Percentiles rank a stretch among this genome's conserved stretches.
Evolutionary conservation across 30 jellyfish, hydroid and myxozoan genomes (phyloP).

Genomic region (Sanderia malayensis): DNA sequence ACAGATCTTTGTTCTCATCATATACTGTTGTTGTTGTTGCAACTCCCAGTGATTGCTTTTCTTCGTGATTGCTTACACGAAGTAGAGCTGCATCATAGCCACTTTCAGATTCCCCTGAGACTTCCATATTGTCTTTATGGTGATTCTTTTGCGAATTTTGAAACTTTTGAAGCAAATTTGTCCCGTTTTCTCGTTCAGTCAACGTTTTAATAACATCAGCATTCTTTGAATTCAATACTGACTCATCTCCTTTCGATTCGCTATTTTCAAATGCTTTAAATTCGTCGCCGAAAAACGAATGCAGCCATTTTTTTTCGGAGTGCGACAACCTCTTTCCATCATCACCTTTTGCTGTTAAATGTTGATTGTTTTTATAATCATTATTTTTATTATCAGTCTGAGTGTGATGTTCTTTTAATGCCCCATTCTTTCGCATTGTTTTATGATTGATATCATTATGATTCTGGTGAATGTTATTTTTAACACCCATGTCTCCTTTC

Average conservation of each 20-base stretch:
- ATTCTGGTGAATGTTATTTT: not conserved
- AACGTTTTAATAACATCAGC: conserved; percentile 25
- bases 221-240: conserved; percentile 1
- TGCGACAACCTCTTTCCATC: conserved; percentile 11
- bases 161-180: conserved; percentile 19
- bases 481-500: conserved; percentile 56
- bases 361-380: not conserved
- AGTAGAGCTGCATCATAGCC: not conserved
- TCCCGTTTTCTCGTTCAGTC: conserved; percentile 8
- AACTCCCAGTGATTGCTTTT: not conserved
- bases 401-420: not conserved
- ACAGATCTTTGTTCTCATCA: conserved; percentile 42
- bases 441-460: not conserved
- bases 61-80: not conserved
- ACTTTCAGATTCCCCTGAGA: conserved; percentile 43
- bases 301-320: conserved; percentile 31
- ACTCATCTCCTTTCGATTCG: not conserved
- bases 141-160: conserved; percentile 23
- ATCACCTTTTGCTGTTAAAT: conserved; percentile 26
- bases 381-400: not conserved
- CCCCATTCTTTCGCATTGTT: conserved; percentile 42
- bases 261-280: conserved; percentile 3
- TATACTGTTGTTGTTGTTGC: not conserved
- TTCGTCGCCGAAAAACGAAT: conserved; percentile 37
- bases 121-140: not conserved